These are phyloP conservation scores for Labeo calbasu DNA, from an alignment of 2,797 vertebrate species.

Conservation along the genomic window DNA sequence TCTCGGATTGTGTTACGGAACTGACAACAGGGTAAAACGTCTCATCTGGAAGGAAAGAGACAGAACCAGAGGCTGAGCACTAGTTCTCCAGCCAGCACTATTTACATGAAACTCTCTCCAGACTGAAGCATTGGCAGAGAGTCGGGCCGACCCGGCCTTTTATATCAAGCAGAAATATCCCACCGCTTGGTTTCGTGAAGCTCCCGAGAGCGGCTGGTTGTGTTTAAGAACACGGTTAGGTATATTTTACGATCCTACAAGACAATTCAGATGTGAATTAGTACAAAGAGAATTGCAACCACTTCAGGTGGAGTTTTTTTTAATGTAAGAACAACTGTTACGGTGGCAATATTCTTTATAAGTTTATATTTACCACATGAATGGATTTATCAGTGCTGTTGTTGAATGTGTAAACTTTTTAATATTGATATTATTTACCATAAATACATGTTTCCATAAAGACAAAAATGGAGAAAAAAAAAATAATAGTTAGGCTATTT, in stretches of 20 bases:
- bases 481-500: constrained; percentile 66
- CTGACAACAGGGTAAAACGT: constrained; percentile 81
- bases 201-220: constrained; percentile 47
- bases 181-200: constrained; percentile 28
- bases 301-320: constrained; percentile 67
- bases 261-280: constrained; percentile 59
- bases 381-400: constrained; percentile 53
- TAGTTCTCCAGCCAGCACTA: constrained; percentile 56
- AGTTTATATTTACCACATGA: constrained; percentile 68
- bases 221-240: constrained; percentile 36
- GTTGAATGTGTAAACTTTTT: constrained; percentile 44
- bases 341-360: constrained; percentile 74
- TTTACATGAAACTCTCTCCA: constrained; percentile 61
- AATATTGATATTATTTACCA: constrained; percentile 54
- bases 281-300: constrained; percentile 59
- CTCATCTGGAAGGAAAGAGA: constrained; percentile 61
- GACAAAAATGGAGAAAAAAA: constrained; percentile 63
- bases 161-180: constrained; percentile 61
- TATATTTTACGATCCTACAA: constrained; percentile 46
- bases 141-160: constrained; percentile 60
- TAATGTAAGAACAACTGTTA: constrained; percentile 61
- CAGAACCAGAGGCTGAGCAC: constrained; percentile 52
- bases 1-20: constrained; percentile 66
- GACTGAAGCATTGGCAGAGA: constrained; percentile 65
- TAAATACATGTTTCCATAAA: constrained; percentile 59